Evolutionary conservation across 2,888 invertebrate genomes (phyloP).

Genomic region (Noctua janthe): DNA sequence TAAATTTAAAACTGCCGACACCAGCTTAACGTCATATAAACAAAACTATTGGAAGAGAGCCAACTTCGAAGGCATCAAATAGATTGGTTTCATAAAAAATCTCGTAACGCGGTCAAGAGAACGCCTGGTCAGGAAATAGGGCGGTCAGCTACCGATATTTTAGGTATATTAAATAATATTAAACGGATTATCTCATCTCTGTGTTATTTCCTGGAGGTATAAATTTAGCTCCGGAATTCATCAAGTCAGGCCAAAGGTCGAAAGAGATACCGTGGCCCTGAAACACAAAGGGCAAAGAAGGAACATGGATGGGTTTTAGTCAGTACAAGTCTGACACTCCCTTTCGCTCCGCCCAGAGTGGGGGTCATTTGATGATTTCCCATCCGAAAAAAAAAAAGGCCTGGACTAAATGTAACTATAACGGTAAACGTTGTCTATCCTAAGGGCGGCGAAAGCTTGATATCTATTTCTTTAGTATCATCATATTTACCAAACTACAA

Average conservation of each 20-base stretch:
- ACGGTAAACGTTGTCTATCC: background rate
- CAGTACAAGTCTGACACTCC: too few relatives aligned
- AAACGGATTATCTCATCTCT: background rate
- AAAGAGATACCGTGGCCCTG: too few relatives aligned
- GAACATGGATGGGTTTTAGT: too few relatives aligned
- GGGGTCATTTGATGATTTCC: too few relatives aligned
- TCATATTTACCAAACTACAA: too few relatives aligned
- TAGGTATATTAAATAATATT: background rate
- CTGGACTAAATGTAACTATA: background rate
- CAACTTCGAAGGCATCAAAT: constrained; percentile 37
- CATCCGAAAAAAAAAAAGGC: too few relatives aligned
- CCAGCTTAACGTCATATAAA: constrained; percentile 36
- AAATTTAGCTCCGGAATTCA: constrained; percentile 5
- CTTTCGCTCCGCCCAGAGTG: too few relatives aligned
- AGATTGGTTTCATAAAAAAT: constrained; percentile 46
- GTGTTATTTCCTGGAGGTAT: constrained; percentile 23
- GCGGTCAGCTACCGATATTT: background rate
- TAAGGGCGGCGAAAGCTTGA: background rate
- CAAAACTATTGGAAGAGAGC: constrained; percentile 49
- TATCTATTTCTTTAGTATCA: background rate
- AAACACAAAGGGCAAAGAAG: too few relatives aligned
- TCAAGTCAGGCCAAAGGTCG: too few relatives aligned
- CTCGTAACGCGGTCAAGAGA: constrained; percentile 36
- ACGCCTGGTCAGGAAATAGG: constrained; percentile 4
- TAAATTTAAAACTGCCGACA: constrained; percentile 32